A percentile compares a stretch with the other conserved stretches of the same genome.
Evolutionary conservation across 2,888 invertebrate species (phyloP).

Genomic region (Chrysomela aeneicollis): DNA sequence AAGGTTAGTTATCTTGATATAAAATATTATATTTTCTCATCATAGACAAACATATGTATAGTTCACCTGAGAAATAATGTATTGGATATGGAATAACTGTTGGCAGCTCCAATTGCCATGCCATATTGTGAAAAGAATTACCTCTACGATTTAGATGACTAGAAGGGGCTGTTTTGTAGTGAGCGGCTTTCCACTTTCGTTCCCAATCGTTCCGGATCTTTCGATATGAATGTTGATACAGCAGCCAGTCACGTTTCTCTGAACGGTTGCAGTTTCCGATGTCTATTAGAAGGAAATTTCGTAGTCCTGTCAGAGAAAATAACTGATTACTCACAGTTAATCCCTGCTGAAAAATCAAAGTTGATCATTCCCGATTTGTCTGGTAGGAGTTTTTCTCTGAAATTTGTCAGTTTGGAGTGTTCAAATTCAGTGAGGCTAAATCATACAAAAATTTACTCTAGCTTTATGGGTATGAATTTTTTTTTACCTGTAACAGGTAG

Average conservation of each 20-base stretch:
- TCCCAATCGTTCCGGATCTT: conserved; percentile 35
- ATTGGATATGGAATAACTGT: too few species aligned
- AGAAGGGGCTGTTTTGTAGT: conserved; percentile 27
- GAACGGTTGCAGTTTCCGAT: conserved; percentile 96
- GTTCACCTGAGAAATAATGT: too few species aligned
- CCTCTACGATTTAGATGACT: conserved; percentile 26
- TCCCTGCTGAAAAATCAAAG: not conserved
- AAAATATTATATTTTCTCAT: too few species aligned
- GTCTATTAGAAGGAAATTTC: conserved; percentile 97
- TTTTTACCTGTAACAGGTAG: conserved; percentile 80
- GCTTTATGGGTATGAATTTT: too few species aligned
- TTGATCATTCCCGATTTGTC: not conserved
- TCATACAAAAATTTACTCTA: too few species aligned
- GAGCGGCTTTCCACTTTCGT: conserved; percentile 34
- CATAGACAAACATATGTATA: too few species aligned
- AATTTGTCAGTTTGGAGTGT: conserved; percentile 6
- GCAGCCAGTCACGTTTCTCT: conserved; percentile 93
- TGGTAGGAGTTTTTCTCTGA: not conserved
- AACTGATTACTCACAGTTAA: not conserved
- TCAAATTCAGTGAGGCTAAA: too few species aligned
- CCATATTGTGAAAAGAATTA: conserved; percentile 1
- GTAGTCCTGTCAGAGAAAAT: conserved; percentile 74
- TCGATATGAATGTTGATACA: conserved; percentile 36
- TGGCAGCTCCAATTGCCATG: too few species aligned
- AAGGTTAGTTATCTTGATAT: too few species aligned